Conservation (phyloP, 2,797 vertebrate genomes). For the Epinephelus coioides region DNA sequence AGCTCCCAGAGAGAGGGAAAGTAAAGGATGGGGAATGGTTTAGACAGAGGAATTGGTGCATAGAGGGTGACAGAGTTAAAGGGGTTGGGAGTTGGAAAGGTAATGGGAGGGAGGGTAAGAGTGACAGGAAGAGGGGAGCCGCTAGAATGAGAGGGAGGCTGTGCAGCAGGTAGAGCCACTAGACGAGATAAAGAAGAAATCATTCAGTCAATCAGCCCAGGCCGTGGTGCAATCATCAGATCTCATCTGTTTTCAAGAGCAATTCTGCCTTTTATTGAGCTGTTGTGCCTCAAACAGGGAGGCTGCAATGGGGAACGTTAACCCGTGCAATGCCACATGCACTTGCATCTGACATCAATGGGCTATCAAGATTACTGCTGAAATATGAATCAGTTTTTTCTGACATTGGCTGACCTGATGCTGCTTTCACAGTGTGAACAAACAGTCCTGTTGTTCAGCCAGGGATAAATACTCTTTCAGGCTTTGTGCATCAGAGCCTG, state of each 20-base stretch:
- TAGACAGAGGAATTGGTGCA: constrained; percentile 66
- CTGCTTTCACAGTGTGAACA: background rate
- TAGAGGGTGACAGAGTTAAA: constrained; percentile 63
- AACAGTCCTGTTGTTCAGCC: background rate
- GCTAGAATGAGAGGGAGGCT: constrained; percentile 43
- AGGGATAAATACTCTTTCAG: background rate
- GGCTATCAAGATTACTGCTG: constrained; percentile 8
- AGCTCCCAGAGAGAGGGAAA: constrained; percentile 44
- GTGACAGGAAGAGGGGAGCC: constrained; percentile 63
- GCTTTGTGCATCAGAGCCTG: background rate
- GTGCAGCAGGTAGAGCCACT: constrained; percentile 74
- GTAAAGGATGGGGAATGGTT: constrained; percentile 53
- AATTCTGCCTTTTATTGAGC: constrained; percentile 86
- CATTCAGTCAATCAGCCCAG: constrained; percentile 86
- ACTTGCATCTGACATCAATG: background rate
- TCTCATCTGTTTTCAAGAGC: constrained; percentile 88
- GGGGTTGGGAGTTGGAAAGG: constrained; percentile 43
- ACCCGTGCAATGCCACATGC: constrained; percentile 55
- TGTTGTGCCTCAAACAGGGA: constrained; percentile 83
- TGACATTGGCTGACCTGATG: background rate
- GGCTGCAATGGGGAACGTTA: constrained; percentile 67
- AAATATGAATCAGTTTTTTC: constrained; percentile 14
- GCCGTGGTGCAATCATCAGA: constrained; percentile 83
- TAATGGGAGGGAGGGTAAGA: constrained; percentile 57
- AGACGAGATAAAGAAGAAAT: constrained; percentile 86